phyloP scores from a whole-genome alignment of 2,797 vertebrate species.

The Apogon hyalosoma region DNA sequence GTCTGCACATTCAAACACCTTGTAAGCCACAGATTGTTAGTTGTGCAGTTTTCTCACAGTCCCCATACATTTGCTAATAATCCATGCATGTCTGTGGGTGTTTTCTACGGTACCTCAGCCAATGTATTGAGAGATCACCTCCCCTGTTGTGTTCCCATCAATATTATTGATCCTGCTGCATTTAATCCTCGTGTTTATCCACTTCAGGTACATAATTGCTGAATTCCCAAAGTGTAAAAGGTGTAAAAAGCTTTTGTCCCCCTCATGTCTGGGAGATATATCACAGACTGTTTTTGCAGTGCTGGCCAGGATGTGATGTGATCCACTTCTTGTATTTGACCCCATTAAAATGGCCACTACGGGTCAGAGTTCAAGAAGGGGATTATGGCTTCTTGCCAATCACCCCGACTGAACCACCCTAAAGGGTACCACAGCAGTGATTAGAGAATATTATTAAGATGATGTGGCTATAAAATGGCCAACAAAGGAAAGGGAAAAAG shows the following conservation, averaged over 20 bases:
- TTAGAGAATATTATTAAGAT: slow-evolving; percentile 57
- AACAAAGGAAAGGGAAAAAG: slow-evolving; percentile 2
- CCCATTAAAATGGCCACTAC: slow-evolving; percentile 61
- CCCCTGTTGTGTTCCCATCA: slow-evolving; percentile 37
- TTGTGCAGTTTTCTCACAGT: slow-evolving; percentile 31
- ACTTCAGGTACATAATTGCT: slow-evolving; percentile 42
- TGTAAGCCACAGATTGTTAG: neutral
- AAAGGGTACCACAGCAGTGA: slow-evolving; percentile 46
- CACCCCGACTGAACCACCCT: slow-evolving; percentile 60
- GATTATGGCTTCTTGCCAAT: slow-evolving; percentile 70
- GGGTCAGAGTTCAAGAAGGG: slow-evolving; percentile 68
- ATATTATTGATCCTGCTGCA: slow-evolving; percentile 58
- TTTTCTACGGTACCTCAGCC: slow-evolving; percentile 5
- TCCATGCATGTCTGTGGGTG: slow-evolving; percentile 37
- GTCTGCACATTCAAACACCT: slow-evolving; percentile 21
- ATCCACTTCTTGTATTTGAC: slow-evolving; percentile 70
- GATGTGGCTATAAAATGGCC: slow-evolving; percentile 13
- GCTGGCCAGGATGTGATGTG: slow-evolving; percentile 51
- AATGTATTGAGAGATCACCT: slow-evolving; percentile 19
- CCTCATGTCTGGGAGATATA: slow-evolving; percentile 19
- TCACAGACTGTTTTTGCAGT: slow-evolving; percentile 15
- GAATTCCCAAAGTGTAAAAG: slow-evolving; percentile 31
- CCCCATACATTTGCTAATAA: slow-evolving; percentile 35
- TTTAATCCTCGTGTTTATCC: slow-evolving; percentile 67
- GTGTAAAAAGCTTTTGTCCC: slow-evolving; percentile 4